These are phyloP conservation scores for Pomacea maculata DNA, from an alignment of 1,140 invertebrate species.

Conservation along the genomic window DNA sequence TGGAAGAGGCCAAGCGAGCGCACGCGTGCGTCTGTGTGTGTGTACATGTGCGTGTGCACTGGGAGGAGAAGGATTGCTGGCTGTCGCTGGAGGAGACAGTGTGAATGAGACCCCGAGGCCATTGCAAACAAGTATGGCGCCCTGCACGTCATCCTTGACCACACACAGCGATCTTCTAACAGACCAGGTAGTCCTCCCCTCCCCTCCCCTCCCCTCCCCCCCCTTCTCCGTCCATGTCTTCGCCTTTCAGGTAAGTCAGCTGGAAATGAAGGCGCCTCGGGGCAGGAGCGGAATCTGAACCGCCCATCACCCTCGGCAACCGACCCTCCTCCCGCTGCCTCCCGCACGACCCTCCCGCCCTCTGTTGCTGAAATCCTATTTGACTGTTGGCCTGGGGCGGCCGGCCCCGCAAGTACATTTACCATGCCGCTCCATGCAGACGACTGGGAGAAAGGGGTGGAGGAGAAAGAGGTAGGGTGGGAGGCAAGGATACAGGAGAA, in stretches of 20 bases:
- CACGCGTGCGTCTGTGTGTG: slow-evolving; percentile 13
- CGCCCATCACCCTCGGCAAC: too few relatives aligned
- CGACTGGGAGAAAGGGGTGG: not conserved
- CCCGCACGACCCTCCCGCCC: too few relatives aligned
- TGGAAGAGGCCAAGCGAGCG: slow-evolving; percentile 6
- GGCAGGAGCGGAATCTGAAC: too few relatives aligned
- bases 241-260: too few relatives aligned
- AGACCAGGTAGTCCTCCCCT: too few relatives aligned
- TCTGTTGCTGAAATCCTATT: too few relatives aligned
- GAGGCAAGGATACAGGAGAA: not conserved
- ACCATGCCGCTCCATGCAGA: not conserved
- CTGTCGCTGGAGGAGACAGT: not conserved
- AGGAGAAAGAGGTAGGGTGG: not conserved
- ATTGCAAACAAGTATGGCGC: not conserved
- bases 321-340: too few relatives aligned
- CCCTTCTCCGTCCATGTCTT: too few relatives aligned
- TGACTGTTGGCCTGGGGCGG: not conserved
- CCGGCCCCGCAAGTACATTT: not conserved
- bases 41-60: not conserved
- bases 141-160: not conserved
- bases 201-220: too few relatives aligned
- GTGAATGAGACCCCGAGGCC: not conserved
- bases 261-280: too few relatives aligned
- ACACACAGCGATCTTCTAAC: too few relatives aligned
- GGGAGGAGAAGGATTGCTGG: not conserved